Percentiles rank a stretch among this genome's conserved stretches.
phyloP scores from a whole-genome alignment of 37 sponge, comb jelly and placozoan genomes.

The Crambe crambe region DNA sequence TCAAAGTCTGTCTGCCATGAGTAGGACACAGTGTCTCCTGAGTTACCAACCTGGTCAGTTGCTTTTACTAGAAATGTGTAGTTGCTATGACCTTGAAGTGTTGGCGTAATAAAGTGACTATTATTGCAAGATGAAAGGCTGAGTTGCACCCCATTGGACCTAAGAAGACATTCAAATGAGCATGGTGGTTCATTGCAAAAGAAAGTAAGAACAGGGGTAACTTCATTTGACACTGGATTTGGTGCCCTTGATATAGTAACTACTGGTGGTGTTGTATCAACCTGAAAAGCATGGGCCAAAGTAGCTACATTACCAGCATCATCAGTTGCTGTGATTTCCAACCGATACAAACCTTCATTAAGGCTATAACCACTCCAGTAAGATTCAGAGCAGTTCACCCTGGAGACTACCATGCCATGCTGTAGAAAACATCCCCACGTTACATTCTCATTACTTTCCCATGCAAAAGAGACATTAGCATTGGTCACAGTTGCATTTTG shows the following conservation, averaged over 20 bases:
- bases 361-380: slow-evolving; percentile 30
- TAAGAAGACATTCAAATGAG: slow-evolving; percentile 19
- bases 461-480: slow-evolving; percentile 9
- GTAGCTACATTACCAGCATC: slow-evolving; percentile 29
- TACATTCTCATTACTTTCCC: slow-evolving; percentile 35
- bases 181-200: slow-evolving; percentile 28
- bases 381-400: slow-evolving; percentile 31
- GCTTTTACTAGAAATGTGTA: too few species aligned
- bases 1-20: too few species aligned
- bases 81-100: too few species aligned
- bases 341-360: slow-evolving; percentile 7
- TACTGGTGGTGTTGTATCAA: slow-evolving; percentile 40
- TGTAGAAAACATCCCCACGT: slow-evolving; percentile 17
- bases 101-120: too few species aligned
- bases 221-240: slow-evolving; percentile 14
- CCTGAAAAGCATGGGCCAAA: slow-evolving; percentile 14
- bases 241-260: neutral
- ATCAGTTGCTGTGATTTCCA: slow-evolving; percentile 21
- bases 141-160: too few species aligned
- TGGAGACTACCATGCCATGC: neutral
- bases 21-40: too few species aligned
- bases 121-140: too few species aligned
- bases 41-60: too few species aligned
- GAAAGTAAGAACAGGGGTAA: neutral
- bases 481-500: slow-evolving; percentile 20